These are phyloP conservation scores for Sitta carolinensis DNA, from an alignment of 2,797 vertebrate species.

Conservation along the genomic window DNA sequence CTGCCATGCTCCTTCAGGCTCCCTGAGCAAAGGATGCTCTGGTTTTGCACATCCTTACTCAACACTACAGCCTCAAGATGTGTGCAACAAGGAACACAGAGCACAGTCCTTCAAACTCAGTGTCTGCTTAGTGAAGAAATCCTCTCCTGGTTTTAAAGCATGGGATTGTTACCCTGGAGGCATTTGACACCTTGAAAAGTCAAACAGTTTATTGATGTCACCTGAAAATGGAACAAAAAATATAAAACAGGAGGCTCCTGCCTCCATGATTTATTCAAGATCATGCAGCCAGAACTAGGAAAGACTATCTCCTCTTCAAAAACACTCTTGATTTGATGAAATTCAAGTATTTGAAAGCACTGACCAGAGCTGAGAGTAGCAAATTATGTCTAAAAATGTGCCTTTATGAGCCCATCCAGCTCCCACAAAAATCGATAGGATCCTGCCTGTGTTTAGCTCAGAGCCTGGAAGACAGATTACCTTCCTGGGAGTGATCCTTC, in stretches of 20 bases:
- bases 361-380: background rate
- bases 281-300: background rate
- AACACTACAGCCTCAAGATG: background rate
- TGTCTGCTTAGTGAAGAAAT: background rate
- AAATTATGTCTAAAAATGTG: background rate
- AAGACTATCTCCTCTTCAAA: background rate
- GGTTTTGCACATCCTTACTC: background rate
- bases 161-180: background rate
- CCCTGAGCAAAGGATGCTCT: background rate
- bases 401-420: background rate
- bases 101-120: background rate
- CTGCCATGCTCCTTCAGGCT: fast-evolving
- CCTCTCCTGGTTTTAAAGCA: background rate
- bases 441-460: background rate
- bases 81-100: background rate
- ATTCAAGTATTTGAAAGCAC: background rate
- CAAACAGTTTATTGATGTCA: background rate
- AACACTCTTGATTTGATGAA: background rate
- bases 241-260: background rate
- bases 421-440: background rate
- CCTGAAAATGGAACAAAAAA: background rate
- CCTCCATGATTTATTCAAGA: background rate
- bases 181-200: background rate
- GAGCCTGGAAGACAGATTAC: background rate
- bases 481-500: background rate